Conservation (phyloP, 2,113 vertebrate species). For the Podocnemis expansa region DNA sequence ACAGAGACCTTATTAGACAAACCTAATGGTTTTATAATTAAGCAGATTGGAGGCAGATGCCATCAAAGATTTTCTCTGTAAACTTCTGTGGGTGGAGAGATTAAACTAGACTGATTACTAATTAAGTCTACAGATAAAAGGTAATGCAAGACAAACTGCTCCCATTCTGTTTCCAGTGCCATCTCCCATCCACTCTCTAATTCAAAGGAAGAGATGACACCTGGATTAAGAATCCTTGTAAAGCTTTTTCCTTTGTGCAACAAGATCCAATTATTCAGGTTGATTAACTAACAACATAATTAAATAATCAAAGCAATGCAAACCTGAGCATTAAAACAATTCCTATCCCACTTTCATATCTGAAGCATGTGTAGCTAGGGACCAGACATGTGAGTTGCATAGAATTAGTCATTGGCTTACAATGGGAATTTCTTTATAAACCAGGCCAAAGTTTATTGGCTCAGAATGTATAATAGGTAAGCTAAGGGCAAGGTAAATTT, state of each 20-base stretch:
- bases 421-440: not conserved
- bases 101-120: constrained; percentile 52
- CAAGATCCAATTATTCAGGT: not conserved
- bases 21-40: constrained; percentile 47
- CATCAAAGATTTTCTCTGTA: constrained; percentile 39
- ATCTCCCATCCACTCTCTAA: not conserved
- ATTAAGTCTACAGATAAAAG: not conserved
- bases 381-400: not conserved
- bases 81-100: constrained; percentile 49
- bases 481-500: not conserved
- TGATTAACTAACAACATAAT: not conserved
- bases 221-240: not conserved
- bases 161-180: not conserved
- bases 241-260: not conserved
- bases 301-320: not conserved
- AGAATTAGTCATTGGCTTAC: not conserved
- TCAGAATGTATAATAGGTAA: not conserved
- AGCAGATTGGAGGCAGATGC: constrained; percentile 37
- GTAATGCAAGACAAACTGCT: not conserved
- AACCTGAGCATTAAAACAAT: constrained; percentile 10
- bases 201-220: not conserved
- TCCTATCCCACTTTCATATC: not conserved
- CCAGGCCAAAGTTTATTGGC: not conserved
- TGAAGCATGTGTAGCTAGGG: not conserved
- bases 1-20: constrained; percentile 10